phyloP scores from a whole-genome alignment of 2,888 invertebrate genomes.

The Onthophagus sagittarius region DNA sequence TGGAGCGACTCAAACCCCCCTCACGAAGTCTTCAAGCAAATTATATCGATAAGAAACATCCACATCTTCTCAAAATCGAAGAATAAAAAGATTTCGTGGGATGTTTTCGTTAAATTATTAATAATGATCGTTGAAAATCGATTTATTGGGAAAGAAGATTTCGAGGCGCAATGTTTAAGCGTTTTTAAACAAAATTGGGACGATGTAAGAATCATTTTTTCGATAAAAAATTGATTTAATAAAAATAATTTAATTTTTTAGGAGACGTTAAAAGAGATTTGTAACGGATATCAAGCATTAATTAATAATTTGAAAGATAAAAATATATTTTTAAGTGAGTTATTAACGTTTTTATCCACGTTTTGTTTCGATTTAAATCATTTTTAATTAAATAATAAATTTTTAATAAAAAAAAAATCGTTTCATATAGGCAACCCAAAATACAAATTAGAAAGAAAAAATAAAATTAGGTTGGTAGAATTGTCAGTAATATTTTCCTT shows the following conservation, averaged over 20 bases:
- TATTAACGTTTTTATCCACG: background rate
- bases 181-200: slow-evolving; percentile 66
- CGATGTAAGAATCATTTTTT: slow-evolving; percentile 29
- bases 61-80: slow-evolving; percentile 34
- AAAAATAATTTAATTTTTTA: slow-evolving; percentile 29
- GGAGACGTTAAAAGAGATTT: slow-evolving; percentile 32
- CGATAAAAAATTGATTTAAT: too few species aligned
- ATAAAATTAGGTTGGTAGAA: slow-evolving; percentile 8
- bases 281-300: slow-evolving; percentile 32
- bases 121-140: slow-evolving; percentile 51
- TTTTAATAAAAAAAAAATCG: too few species aligned
- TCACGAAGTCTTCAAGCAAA: slow-evolving; percentile 34
- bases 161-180: slow-evolving; percentile 64
- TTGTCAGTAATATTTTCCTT: slow-evolving; percentile 10
- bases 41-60: slow-evolving; percentile 39
- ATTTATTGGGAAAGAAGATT: slow-evolving; percentile 56
- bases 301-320: slow-evolving; percentile 27
- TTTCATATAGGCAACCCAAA: background rate
- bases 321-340: background rate
- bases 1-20: slow-evolving; percentile 14
- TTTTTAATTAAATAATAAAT: background rate
- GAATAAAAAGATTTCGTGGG: slow-evolving; percentile 32
- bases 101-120: slow-evolving; percentile 34
- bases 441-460: background rate
- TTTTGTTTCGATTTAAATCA: background rate